Conservation (phyloP, 2,888 invertebrate species). For the Drosophila algonquin region DNA sequence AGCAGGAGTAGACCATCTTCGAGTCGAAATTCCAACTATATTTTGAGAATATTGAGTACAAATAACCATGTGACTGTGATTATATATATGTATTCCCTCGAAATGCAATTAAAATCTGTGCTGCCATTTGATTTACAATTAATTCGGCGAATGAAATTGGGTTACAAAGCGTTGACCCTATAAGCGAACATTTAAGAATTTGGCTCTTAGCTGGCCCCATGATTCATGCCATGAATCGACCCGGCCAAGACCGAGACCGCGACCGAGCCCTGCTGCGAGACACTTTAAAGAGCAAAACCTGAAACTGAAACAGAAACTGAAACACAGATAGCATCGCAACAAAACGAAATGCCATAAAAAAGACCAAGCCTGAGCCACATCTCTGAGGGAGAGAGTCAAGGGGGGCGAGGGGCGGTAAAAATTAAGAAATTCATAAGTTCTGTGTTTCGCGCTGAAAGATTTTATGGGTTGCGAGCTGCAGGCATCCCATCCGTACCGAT, state of each 20-base stretch:
- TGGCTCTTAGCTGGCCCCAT: constrained; percentile 54
- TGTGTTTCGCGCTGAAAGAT: constrained; percentile 65
- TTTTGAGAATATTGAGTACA: not conserved
- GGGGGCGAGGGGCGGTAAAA: constrained; percentile 13
- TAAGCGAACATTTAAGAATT: constrained; percentile 44
- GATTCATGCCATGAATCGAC: constrained; percentile 61
- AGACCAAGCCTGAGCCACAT: constrained; percentile 23
- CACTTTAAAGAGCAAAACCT: constrained; percentile 51
- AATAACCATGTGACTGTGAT: not conserved
- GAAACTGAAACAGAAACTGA: constrained; percentile 24
- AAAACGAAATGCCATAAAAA: constrained; percentile 67
- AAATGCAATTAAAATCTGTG: not conserved
- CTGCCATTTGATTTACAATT: not conserved
- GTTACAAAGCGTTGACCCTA: constrained; percentile 38
- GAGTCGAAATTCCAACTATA: not conserved
- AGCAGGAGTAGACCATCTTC: not conserved
- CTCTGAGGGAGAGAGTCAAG: not conserved
- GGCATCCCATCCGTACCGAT: not conserved
- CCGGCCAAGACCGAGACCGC: not conserved
- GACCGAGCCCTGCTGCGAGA: constrained; percentile 19
- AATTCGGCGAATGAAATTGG: constrained; percentile 30
- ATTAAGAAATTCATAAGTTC: constrained; percentile 70
- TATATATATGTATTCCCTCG: too few relatives aligned
- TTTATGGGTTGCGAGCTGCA: constrained; percentile 39
- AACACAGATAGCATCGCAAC: constrained; percentile 68